These are phyloP conservation scores for Buathra laborator DNA, from an alignment of 2,888 invertebrate genomes.

Conservation along the genomic window DNA sequence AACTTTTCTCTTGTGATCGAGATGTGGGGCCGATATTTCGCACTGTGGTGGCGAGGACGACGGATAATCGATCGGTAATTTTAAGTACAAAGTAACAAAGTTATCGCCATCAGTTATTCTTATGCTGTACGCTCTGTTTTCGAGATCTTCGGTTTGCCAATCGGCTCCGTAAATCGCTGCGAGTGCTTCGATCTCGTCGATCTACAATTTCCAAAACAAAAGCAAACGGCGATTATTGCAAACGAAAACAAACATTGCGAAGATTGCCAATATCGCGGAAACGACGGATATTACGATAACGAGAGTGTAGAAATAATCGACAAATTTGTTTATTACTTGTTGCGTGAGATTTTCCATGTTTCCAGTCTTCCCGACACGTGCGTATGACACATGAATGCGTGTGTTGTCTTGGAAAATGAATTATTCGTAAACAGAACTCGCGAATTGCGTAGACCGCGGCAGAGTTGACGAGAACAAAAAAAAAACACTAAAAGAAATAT, in stretches of 20 bases:
- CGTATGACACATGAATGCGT: constrained; percentile 15
- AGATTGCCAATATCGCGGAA: constrained; percentile 8
- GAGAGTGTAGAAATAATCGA: background rate
- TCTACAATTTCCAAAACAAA: constrained; percentile 80
- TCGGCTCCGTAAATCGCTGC: constrained; percentile 91
- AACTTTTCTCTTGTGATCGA: constrained; percentile 88
- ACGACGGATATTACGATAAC: background rate
- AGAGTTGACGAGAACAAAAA: background rate
- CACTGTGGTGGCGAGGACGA: constrained; percentile 88
- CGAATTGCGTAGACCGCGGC: background rate
- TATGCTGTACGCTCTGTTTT: constrained; percentile 88
- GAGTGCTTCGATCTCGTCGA: constrained; percentile 91
- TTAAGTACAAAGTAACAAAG: constrained; percentile 88
- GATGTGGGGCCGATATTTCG: constrained; percentile 90
- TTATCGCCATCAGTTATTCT: constrained; percentile 86
- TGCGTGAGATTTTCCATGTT: constrained; percentile 58
- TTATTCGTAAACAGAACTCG: background rate
- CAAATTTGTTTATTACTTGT: constrained; percentile 47
- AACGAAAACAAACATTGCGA: constrained; percentile 54
- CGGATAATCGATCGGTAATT: constrained; percentile 89
- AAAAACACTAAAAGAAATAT: constrained; percentile 11
- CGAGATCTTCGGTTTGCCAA: constrained; percentile 88
- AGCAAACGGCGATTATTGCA: constrained; percentile 16
- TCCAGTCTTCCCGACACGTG: background rate
- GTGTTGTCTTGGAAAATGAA: background rate